These are phyloP conservation scores for Bombus sylvicola DNA, from an alignment of 1,140 invertebrate genomes.

Conservation along the genomic window DNA sequence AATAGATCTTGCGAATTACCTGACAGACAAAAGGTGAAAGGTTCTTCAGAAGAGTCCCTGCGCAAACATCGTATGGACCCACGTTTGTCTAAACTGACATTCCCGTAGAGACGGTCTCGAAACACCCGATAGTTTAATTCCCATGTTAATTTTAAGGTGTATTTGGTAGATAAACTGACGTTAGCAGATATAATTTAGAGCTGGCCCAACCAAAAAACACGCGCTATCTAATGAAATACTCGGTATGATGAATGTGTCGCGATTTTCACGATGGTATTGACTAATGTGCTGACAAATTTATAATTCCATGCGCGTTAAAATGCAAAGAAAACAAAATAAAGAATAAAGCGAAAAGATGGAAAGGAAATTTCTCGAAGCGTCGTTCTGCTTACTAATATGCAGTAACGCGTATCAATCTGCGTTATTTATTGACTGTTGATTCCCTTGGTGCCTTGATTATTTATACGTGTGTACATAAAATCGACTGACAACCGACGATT, in stretches of 20 bases:
- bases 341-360: not conserved
- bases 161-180: slow-evolving; percentile 9
- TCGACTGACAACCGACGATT: slow-evolving; percentile 51
- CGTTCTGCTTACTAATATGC: slow-evolving; percentile 5
- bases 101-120: slow-evolving; percentile 46
- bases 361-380: not conserved
- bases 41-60: not conserved
- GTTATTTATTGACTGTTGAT: slow-evolving; percentile 67
- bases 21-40: no score
- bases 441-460: slow-evolving; percentile 69
- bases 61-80: not conserved
- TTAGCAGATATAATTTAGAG: slow-evolving; percentile 34
- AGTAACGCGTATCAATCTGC: not conserved
- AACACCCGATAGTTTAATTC: slow-evolving; percentile 26
- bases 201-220: slow-evolving; percentile 55
- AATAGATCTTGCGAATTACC: not conserved
- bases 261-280: slow-evolving; percentile 7
- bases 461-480: slow-evolving; percentile 62
- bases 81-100: slow-evolving; percentile 39
- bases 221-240: slow-evolving; percentile 31
- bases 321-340: not conserved
- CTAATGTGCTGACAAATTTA: not conserved
- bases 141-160: slow-evolving; percentile 36
- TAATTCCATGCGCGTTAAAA: not conserved
- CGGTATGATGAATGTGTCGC: not conserved